Percentiles rank a stretch among this genome's conserved stretches.
These are phyloP conservation scores for Neodiprion fabricii DNA, from an alignment of 1,140 invertebrate species.

Conservation along the genomic window DNA sequence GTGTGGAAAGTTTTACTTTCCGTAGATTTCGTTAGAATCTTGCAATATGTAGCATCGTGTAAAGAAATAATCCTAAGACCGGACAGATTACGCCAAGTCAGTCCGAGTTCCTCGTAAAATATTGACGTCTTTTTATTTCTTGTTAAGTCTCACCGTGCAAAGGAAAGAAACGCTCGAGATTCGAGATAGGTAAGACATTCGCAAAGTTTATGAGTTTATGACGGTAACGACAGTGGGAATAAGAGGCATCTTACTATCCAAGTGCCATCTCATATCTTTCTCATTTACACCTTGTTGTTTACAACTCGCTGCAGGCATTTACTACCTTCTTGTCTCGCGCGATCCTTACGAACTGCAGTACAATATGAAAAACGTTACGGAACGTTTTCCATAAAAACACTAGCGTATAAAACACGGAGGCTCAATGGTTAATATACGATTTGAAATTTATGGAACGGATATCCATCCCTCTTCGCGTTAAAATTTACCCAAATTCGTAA, in stretches of 20 bases:
- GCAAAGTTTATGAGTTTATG: constrained; percentile 43
- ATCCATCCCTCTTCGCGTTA: background rate
- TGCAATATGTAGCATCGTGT: background rate
- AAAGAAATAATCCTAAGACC: background rate
- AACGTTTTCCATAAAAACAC: background rate
- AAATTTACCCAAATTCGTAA: background rate
- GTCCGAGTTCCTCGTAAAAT: background rate
- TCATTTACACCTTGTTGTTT: constrained; percentile 44
- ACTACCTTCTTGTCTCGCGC: constrained; percentile 8
- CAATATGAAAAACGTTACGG: background rate
- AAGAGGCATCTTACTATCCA: constrained; percentile 41
- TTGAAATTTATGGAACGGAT: background rate
- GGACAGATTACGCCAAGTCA: background rate
- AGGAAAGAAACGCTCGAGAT: background rate
- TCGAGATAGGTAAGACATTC: background rate
- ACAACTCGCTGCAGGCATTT: constrained; percentile 34
- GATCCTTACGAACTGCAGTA: background rate
- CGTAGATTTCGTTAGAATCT: background rate
- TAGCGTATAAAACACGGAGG: too few relatives aligned
- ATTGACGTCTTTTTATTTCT: background rate
- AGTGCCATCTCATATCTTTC: constrained; percentile 41
- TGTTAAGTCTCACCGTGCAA: background rate
- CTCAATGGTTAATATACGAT: background rate
- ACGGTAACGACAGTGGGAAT: constrained; percentile 29
- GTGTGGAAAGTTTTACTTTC: background rate